Base-by-base conservation (phyloP, 64 coral and sea anemone species). In the Montipora cactus region DNA sequence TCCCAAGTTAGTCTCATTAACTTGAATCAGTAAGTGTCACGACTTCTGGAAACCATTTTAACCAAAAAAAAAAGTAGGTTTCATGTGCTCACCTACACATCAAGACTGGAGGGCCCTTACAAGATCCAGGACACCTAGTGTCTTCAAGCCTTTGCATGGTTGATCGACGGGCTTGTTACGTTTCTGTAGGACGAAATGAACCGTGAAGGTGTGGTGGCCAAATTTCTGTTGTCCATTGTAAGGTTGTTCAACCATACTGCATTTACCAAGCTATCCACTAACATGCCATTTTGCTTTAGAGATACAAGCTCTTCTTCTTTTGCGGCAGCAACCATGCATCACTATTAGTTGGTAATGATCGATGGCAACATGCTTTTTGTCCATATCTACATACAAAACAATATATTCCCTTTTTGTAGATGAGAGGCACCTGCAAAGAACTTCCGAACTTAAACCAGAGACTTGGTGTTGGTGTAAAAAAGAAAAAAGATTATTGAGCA, bases 81-180 rank as follows among this genome's bases (percentile, higher is more conserved):
- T 23, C 20, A 23, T 71, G 68, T 71, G 68, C 68, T 71, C 68
- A 28, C 68, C 68, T 71, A 21, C 68, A 19, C 89, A 90, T 90
- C 59, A 68, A 21, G 78, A 47, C 57, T 49, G 78, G 89, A 37
- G 68, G 47, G 47, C 49, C 75, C 71, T 75, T 22, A 89, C 49
- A 21, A 89, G 74, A 13, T 76, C 78, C 62, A 64, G 76, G 9
- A 90, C 61, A 46, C 78, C 89, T 49, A 90, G 88, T 78, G 89
- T 72, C 47, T 81, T 78, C 19, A 91, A 79, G 78, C 89, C 89
- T 62, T 91, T 91, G 52, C 74, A 79, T 46, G 81, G 72, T 55
- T 91, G 77, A 74, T 81, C 78, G 47, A 91, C 23, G 22, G 59
- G 57, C 78, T 71, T 48, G 52, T 81, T 91, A 11, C 89, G 5